Conservation (phyloP, 1,140 invertebrate species). For the Vanessa tameamea region DNA sequence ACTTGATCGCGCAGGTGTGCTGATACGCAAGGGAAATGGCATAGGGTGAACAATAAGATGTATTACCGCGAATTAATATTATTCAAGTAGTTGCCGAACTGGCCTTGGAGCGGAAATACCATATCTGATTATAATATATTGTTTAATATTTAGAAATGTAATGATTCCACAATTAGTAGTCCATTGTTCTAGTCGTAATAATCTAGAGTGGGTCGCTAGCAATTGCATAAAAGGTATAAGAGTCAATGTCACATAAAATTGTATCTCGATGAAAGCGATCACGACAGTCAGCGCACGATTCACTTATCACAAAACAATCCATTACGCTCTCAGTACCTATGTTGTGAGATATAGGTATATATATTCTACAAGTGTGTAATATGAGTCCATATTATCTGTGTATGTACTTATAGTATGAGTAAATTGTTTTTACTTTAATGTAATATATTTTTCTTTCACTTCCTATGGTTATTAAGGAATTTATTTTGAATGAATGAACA, state of each 20-base stretch:
- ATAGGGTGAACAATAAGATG: not conserved
- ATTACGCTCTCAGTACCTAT: no score
- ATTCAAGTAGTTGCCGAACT: not conserved
- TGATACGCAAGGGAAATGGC: not conserved
- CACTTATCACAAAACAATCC: conserved; percentile 42
- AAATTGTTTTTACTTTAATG: no score
- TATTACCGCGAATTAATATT: not conserved
- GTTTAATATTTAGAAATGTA: no score
- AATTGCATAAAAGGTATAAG: not conserved
- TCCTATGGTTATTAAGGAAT: no score
- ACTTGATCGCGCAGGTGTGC: not conserved
- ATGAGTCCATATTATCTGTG: no score
- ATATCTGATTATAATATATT: no score
- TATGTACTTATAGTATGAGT: no score
- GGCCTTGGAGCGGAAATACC: not conserved
- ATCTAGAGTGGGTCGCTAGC: not conserved
- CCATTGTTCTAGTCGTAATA: not conserved
- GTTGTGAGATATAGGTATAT: no score
- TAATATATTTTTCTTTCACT: no score
- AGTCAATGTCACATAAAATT: conserved; percentile 1
- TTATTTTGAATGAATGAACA: no score
- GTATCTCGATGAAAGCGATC: conserved; percentile 60
- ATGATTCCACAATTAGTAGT: no score
- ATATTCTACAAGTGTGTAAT: no score
- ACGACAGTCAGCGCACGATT: conserved; percentile 42